Conservation (phyloP, 2,888 invertebrate species). For the Meghimatium bilineatum region DNA sequence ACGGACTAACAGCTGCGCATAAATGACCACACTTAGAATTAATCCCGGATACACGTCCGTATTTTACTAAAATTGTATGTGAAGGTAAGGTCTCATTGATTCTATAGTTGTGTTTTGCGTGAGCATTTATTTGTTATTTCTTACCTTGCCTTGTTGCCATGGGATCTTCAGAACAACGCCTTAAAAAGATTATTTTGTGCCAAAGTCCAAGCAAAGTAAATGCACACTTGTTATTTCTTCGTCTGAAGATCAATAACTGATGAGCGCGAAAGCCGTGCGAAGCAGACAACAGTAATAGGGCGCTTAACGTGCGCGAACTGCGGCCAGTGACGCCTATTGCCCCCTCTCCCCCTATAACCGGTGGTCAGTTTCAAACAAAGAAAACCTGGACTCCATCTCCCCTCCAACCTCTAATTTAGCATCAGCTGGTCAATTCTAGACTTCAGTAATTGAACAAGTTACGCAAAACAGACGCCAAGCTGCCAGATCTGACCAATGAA, state of each 20-base stretch:
- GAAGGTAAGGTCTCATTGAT: no score
- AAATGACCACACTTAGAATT: no score
- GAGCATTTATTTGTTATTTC: neutral
- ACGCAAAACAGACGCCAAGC: neutral
- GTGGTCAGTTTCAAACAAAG: constrained; percentile 11
- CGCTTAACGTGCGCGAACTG: neutral
- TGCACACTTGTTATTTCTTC: neutral
- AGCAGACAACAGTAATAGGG: neutral
- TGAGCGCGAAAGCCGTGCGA: neutral
- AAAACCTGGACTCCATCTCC: neutral
- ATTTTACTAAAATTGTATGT: no score
- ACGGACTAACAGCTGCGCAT: no score
- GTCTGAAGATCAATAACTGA: constrained; percentile 10
- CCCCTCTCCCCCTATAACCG: neutral
- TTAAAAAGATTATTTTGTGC: neutral
- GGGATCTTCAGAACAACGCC: neutral
- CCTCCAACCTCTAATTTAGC: neutral
- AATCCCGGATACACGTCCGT: no score
- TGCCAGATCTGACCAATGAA: neutral
- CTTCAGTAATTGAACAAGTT: neutral
- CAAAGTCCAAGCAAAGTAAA: neutral
- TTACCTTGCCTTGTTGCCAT: constrained; percentile 1
- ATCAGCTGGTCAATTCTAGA: constrained; percentile 7
- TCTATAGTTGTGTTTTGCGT: no score
- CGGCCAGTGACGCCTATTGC: neutral